These are phyloP conservation scores for Drosophila borborema DNA, from an alignment of 2,888 invertebrate species.

Conservation along the genomic window DNA sequence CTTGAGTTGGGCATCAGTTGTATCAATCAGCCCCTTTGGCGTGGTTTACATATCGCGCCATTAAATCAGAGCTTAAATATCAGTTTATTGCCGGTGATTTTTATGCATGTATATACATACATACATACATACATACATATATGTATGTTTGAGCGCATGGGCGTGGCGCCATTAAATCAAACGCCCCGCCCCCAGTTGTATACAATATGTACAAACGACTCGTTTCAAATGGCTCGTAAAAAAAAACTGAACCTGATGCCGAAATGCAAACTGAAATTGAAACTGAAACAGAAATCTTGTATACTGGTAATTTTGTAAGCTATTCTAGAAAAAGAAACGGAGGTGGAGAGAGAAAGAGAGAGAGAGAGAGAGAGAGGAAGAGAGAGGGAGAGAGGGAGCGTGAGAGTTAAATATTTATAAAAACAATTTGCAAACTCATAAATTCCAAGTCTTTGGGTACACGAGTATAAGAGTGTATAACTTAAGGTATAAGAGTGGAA, in stretches of 20 bases:
- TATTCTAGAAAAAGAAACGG: background rate
- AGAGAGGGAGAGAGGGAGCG: background rate
- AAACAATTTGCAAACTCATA: background rate
- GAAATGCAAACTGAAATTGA: constrained; percentile 21
- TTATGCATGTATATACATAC: constrained; percentile 12
- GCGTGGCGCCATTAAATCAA: constrained; percentile 22
- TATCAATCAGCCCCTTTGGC: constrained; percentile 56
- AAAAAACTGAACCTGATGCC: constrained; percentile 23
- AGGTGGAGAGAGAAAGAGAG: background rate
- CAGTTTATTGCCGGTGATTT: constrained; percentile 61
- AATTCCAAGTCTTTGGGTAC: background rate
- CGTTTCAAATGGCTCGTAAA: constrained; percentile 48
- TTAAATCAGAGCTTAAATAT: constrained; percentile 64
- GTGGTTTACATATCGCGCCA: constrained; percentile 49
- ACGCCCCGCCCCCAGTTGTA: constrained; percentile 10
- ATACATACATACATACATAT: background rate
- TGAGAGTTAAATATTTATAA: background rate
- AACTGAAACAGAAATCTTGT: constrained; percentile 10
- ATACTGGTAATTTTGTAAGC: constrained; percentile 6
- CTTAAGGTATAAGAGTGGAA: background rate
- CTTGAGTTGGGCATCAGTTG: constrained; percentile 10
- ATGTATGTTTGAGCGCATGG: constrained; percentile 11
- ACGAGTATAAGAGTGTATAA: background rate
- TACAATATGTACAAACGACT: constrained; percentile 50
- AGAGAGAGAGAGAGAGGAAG: background rate